Percentiles rank a stretch among this genome's conserved stretches.
Evolutionary conservation across 2,888 invertebrate genomes (phyloP).

Genomic region (Magallana nippona): DNA sequence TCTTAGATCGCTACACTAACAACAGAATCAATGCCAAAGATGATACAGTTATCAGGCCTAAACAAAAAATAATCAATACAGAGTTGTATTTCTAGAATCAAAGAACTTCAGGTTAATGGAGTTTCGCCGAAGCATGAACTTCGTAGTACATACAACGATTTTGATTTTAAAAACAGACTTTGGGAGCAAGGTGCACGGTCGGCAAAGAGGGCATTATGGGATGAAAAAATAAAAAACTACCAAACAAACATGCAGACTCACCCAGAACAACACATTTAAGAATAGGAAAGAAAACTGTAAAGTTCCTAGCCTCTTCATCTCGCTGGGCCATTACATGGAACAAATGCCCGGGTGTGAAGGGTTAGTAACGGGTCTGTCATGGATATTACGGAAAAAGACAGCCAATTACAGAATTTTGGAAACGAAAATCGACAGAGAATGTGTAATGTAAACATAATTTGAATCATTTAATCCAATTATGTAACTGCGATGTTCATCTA

Average conservation of each 20-base stretch:
- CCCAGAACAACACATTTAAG: slow-evolving; percentile 47
- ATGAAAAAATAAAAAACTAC: too few relatives aligned
- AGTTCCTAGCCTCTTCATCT: slow-evolving; percentile 39
- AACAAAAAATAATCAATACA: too few relatives aligned
- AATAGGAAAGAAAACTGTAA: slow-evolving; percentile 44
- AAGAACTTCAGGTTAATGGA: too few relatives aligned
- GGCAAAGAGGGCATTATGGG: too few relatives aligned
- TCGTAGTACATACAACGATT: too few relatives aligned
- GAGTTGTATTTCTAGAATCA: too few relatives aligned
- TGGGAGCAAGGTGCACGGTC: too few relatives aligned
- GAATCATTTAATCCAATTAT: slow-evolving; percentile 19
- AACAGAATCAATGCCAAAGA: not conserved
- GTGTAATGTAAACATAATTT: not conserved
- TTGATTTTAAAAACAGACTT: too few relatives aligned
- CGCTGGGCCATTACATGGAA: not conserved
- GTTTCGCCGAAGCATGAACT: too few relatives aligned
- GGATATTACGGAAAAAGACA: not conserved
- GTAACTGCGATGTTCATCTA: not conserved
- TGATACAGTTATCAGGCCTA: too few relatives aligned
- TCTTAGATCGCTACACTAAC: not conserved
- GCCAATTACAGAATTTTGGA: not conserved
- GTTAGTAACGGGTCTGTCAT: not conserved
- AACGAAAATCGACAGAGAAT: not conserved
- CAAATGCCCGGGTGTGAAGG: not conserved
- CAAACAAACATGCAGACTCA: slow-evolving; percentile 34